Evolutionary conservation across 2,113 vertebrate genomes (phyloP), one percentile per base, ranked within the genome.

Genomic region (Paramormyrops kingsleyae): DNA sequence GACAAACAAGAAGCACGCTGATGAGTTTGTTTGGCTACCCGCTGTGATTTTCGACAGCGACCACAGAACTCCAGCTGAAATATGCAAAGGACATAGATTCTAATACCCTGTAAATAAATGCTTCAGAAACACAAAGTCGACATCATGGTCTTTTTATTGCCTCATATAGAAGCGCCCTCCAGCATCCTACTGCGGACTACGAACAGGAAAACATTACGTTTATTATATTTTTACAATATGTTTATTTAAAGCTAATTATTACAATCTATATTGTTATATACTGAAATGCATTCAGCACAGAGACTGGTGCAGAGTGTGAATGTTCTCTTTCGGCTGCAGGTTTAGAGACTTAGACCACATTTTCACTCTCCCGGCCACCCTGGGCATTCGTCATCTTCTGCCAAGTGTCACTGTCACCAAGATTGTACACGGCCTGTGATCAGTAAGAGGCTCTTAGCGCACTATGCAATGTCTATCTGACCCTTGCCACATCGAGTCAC

Each of bases 11-110:
- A 87, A 47, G 13, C 91, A 91, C 93, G 92, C 91, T 96, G 95
- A 95, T 96, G 94, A 95, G 95, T 95, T 95, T 95, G 95, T 96
- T 95, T 95, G 94, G 95, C 94, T 92, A 92, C 94, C 95, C 95
- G 95, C 95, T 96, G 95, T 93, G 94, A 95, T 95, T 95, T 96
- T 95, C 62, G 94, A 93, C 94, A 92, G 93, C 90, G 93, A 94
- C 89, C 95, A 93, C 94, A 94, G 93, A 95, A 95, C 95, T 94
- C 95, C 94, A 95, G 95, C 95, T 95, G 94, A 95, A 95, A 95
- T 95, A 95, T 94, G 94, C 95, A 93, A 80, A 94, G 94, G 93
- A 95, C 94, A 95, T 95, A 95, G 92, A 94, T 92, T 94, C 94
- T 90, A 91, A 92, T 93, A 95, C 94, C 91, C 88, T 90, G 93